Evolutionary conservation across 2,113 vertebrate species (phyloP).

Genomic region (Nannobrachium achirus): DNA sequence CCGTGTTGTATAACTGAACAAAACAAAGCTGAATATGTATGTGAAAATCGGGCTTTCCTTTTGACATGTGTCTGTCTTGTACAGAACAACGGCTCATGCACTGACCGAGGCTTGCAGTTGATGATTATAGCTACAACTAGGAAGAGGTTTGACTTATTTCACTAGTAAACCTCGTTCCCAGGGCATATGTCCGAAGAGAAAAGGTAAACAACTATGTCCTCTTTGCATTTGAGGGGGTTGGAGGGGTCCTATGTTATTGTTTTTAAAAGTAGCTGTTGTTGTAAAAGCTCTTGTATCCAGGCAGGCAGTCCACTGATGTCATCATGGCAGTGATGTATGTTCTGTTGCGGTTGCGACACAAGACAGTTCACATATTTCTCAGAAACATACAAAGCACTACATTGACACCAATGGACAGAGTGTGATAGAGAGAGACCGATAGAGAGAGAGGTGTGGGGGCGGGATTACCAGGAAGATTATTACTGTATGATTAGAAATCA

Average conservation of each 20-base stretch:
- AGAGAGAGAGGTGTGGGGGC: not conserved
- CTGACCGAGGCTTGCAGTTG: no score
- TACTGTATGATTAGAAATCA: conserved; percentile 19
- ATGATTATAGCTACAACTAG: no score
- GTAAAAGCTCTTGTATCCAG: not conserved
- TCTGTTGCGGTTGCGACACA: conserved; percentile 10
- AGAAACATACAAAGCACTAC: conserved; percentile 20
- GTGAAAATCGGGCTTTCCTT: no score
- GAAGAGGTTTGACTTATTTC: no score
- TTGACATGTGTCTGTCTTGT: no score
- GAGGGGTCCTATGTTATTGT: not conserved
- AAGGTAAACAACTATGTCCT: no score
- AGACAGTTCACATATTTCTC: conserved; percentile 38
- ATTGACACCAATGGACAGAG: conserved; percentile 13
- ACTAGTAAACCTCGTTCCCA: no score
- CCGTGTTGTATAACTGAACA: no score
- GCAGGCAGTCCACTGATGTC: not conserved
- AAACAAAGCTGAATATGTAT: no score
- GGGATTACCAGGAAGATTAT: conserved; percentile 53
- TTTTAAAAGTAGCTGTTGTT: not conserved
- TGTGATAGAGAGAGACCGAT: not conserved
- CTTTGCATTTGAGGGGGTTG: no score
- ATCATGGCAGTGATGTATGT: not conserved
- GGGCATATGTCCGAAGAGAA: no score
- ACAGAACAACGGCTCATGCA: no score